These are phyloP conservation scores for Hydropsyche tenuis DNA, from an alignment of 1,140 invertebrate genomes.

Conservation along the genomic window DNA sequence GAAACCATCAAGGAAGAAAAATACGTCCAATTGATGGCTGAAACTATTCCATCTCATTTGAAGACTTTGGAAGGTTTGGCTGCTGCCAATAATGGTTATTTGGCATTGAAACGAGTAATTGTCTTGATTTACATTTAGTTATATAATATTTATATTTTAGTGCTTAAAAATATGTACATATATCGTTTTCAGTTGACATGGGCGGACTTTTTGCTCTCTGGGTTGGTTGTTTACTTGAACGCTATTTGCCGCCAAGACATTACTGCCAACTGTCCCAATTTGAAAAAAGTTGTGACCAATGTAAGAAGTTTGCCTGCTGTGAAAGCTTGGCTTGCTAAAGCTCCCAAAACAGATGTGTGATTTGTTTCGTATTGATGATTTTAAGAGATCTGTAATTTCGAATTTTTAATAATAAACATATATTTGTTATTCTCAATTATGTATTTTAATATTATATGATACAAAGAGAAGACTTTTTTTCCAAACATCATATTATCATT, in stretches of 20 bases:
- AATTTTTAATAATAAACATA: too few species aligned
- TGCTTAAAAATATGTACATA: too few species aligned
- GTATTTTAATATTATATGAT: too few species aligned
- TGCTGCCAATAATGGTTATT: constrained; percentile 64
- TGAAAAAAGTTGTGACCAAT: constrained; percentile 64
- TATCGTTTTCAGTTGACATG: constrained; percentile 65
- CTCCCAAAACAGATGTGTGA: constrained; percentile 65
- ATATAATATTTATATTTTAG: too few species aligned
- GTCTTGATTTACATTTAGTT: background rate
- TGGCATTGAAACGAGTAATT: constrained; percentile 63
- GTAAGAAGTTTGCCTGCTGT: constrained; percentile 65
- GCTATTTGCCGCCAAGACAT: constrained; percentile 64
- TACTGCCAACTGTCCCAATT: constrained; percentile 64
- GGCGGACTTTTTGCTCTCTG: constrained; percentile 71
- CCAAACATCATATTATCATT: too few species aligned
- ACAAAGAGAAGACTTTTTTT: too few species aligned
- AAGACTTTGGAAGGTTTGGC: constrained; percentile 65
- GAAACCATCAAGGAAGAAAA: constrained; percentile 59
- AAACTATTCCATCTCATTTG: constrained; percentile 66
- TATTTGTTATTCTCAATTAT: too few species aligned
- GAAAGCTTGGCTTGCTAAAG: constrained; percentile 70
- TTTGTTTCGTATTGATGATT: background rate
- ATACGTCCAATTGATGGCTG: constrained; percentile 56
- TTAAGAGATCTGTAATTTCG: too few species aligned
- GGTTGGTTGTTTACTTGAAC: constrained; percentile 67